Base-by-base conservation (phyloP, 64 coral and sea anemone species). In the Montipora foliosa region DNA sequence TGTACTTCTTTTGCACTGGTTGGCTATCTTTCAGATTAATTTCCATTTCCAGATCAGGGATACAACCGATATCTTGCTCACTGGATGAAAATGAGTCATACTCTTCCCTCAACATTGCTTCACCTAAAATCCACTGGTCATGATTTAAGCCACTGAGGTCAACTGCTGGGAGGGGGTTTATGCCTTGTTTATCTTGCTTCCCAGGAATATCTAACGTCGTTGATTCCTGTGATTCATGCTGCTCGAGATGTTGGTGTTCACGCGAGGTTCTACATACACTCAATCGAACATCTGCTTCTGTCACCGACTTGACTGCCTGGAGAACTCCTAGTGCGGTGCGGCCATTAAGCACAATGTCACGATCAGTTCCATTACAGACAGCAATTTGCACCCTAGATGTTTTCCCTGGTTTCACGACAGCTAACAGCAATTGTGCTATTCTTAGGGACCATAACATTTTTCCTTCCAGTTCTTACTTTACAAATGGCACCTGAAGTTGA, bases 1-100 rank as follows among this genome's bases (percentile, higher is more conserved):
- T 89, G 73, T 89, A 89, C 13, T 89, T 89, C 87, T 89, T 89
- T 76, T 89, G 87, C 9, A 89, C 74, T 89, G 73, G 87, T 14
- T 60, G 73, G 29, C 44, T 13, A 44, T 89, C 55, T 6, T 44
- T 52, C 46, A 89, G 73, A 44, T 67, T 87, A 67, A 87, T 73
- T 4, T 87, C 67, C 84, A 87, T 47, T 87, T 87, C 61, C 16
- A 85, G 82, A 46, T 85, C 82, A 62, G 82, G 82, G 14, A 85
- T 25, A 29, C 82, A 67, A 25, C 87, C 49, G 52, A 89, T 60
- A 3, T 77, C 87, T 76, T 89, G 49, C 5, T 89, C 73, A 22
- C 19, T 89, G 37, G 24, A 77, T 25, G 73, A 19, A 25, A 89
- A 78, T 53, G 87, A 76, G 73, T 77, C 73, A 8, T 44, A 60